Evolutionary conservation across 2,113 vertebrate genomes (phyloP), one percentile per base, ranked within the genome.

Genomic region (Todiramphus chloris): DNA sequence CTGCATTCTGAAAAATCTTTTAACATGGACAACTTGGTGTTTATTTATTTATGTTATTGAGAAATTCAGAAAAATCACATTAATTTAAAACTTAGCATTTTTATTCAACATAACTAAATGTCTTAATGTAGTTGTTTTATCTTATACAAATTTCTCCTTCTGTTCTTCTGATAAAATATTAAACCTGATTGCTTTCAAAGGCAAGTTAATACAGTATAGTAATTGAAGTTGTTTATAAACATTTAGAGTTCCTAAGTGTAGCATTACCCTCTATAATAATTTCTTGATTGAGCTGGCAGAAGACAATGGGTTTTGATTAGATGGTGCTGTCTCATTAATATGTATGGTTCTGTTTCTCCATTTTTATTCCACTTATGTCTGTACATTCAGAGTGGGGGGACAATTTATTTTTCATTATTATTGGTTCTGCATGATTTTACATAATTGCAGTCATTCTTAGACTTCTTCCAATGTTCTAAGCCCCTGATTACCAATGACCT

Each of bases 141-240:
- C 72, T 90, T 87, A 48, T 35, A 75, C 12, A 92, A 74, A 94
- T 92, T 58, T 96, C 23, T 94, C 58, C 28, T 79, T 70, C 33
- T 79, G 5, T 89, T 94, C 39, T 30, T 93, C 48, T 94, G 87
- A 84, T 84, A 95, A 96, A 94, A 95, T 96, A 95, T 94, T 96
- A 95, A 97, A 94, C 39, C 21, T 91, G 69, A 96, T 89, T 96
- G 63, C 58, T 89, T 97, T 91, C 30, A 8, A 97, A 96, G 62
- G 89, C 37, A 83, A 85, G 15, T 93, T 91, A 70, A 58, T 87
- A 56, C 64, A 76, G 64, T 93, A 66, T 39, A 76, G 31, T 92
- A 94, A 94, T 83, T 97, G 67, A 83, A 64, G 60, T 87, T 97
- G 92, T 97, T 97, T 98, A 92, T 94, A 97, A 97, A 97, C 90